Evolutionary conservation across 2,888 invertebrate genomes (phyloP).

Genomic region (Megaustenia siamemsis): DNA sequence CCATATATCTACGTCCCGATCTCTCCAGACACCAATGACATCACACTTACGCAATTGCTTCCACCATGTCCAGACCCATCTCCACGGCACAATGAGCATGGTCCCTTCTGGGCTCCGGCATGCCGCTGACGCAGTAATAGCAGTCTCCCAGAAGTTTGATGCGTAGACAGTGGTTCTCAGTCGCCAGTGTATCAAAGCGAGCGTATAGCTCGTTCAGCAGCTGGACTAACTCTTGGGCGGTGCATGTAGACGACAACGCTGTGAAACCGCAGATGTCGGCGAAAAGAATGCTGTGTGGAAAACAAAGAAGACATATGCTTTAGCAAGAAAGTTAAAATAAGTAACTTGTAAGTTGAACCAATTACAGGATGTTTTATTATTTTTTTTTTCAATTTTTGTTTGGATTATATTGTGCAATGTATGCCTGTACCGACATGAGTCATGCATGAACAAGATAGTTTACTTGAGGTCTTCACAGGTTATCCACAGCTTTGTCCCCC

Average conservation of each 20-base stretch:
- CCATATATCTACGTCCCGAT: too few species aligned
- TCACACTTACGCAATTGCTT: slow-evolving; percentile 92
- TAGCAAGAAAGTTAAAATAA: too few species aligned
- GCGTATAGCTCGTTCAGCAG: slow-evolving; percentile 97
- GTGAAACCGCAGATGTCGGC: slow-evolving; percentile 99
- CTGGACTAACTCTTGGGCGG: slow-evolving; percentile 96
- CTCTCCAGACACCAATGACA: too few species aligned
- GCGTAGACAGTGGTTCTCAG: slow-evolving; percentile 96
- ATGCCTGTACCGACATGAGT: too few species aligned
- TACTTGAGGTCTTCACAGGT: too few species aligned
- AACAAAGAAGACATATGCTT: background rate
- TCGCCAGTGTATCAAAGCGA: slow-evolving; percentile 91
- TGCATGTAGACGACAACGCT: slow-evolving; percentile 88
- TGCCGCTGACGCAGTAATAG: slow-evolving; percentile 95
- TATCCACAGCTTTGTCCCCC: too few species aligned
- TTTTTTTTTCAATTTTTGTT: too few species aligned
- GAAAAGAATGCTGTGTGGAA: slow-evolving; percentile 89
- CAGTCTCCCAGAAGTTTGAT: slow-evolving; percentile 97
- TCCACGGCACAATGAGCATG: slow-evolving; percentile 98
- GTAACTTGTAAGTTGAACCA: too few species aligned
- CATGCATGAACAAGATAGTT: too few species aligned
- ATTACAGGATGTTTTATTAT: too few species aligned
- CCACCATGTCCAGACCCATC: slow-evolving; percentile 99
- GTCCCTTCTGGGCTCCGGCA: slow-evolving; percentile 94
- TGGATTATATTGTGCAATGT: too few species aligned